Evolutionary conservation across 1,140 invertebrate genomes (phyloP), one percentile per base, ranked within the genome.

Genomic region (Philopotamus ludificatus): DNA sequence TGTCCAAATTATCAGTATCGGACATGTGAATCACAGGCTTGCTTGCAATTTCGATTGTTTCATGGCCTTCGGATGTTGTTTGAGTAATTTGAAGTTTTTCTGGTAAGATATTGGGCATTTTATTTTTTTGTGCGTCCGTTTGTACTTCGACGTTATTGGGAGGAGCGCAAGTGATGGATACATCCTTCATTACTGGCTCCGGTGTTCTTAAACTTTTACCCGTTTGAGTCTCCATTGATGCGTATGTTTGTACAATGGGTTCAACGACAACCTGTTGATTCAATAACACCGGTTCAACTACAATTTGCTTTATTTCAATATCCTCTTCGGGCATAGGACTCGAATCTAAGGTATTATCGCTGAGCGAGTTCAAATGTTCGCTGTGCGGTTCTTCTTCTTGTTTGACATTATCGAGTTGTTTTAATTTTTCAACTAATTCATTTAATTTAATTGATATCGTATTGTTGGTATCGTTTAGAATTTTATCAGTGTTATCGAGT

Each of bases 31-130:
- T 63, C 42, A 86, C 79, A 2, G 84, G 81, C 68, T 83, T 84
- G 9, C 87, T 90, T 7, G 87, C 86, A 65, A 91, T 90, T 78
- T 90, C 86, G 69, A 92, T 90, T 0, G 88, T 88, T 74, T 91
- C 88, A 73, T 89, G 84, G 20, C 85, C 86, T 58, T 84, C 86
- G 50, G 84, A 83, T 8, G 83, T 80, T 8, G 80, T 86, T 75
- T 90, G 88, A 7, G 82, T 81, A 0, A 92, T 84, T 73, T 86
- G 83, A 64, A 92, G 89, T 34, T 84, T 87, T 74, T 90, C 88
- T n/a, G 84, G 76, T 1, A 79, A 68, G 53, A 75, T 74, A 57
- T 70, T 72, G 41, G 74, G 71, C 25, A 71, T 50, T 3, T 67
- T 39, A 1, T 71, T 71, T 59, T 77, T 72, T 39, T 73, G 73